These are phyloP conservation scores for Diloba caeruleocephala DNA, from an alignment of 2,888 invertebrate species.

Conservation along the genomic window DNA sequence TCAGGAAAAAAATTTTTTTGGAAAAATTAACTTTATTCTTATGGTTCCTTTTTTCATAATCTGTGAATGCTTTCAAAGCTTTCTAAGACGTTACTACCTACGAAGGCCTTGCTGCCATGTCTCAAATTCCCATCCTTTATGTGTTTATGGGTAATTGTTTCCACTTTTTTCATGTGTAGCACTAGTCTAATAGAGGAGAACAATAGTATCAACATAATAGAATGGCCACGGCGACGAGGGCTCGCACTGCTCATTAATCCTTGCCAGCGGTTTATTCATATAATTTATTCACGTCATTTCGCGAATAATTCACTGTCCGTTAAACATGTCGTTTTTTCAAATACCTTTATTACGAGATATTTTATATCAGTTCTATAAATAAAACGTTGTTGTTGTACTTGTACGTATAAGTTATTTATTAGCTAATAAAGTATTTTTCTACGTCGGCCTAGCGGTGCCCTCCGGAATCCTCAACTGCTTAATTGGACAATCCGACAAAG, in stretches of 20 bases:
- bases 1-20: too few species aligned
- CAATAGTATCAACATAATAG: slow-evolving; percentile 49
- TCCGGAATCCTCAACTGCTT: too few species aligned
- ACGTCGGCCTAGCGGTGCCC: too few species aligned
- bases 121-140: too few species aligned
- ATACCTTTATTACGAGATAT: slow-evolving; percentile 46
- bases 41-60: too few species aligned
- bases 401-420: too few species aligned
- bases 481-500: too few species aligned
- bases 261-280: slow-evolving; percentile 76
- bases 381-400: slow-evolving; percentile 16
- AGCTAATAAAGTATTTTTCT: too few species aligned
- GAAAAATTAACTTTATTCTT: too few species aligned
- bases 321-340: slow-evolving; percentile 70
- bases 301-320: slow-evolving; percentile 75
- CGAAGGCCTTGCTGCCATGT: too few species aligned
- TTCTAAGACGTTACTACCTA: too few species aligned
- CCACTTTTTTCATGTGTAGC: slow-evolving; percentile 27
- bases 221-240: slow-evolving; percentile 61
- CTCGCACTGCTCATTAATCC: slow-evolving; percentile 77
- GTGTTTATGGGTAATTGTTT: slow-evolving; percentile 33
- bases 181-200: slow-evolving; percentile 44
- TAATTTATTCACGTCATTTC: slow-evolving; percentile 80
- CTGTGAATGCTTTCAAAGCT: too few species aligned
- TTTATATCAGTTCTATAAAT: neutral